Evolutionary conservation across 1,140 invertebrate species (phyloP).

Genomic region (fruit fly (Drosophila melanogaster)): Release_6_plus_ISO1_MT NT_037436.4:4948001-4948500

Average conservation of each 20-base stretch:
- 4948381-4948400: constrained; percentile 43
- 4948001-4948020: no score
- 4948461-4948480: constrained; percentile 81
- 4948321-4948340: constrained; percentile 57
- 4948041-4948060: constrained; percentile 75
- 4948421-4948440: constrained; percentile 1
- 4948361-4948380: constrained; percentile 75
- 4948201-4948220: background rate
- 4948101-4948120: constrained; percentile 57
- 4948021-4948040: constrained; percentile 71
- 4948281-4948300: constrained; percentile 33
- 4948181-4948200: constrained; percentile 24
- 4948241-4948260: no score
- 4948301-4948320: constrained; percentile 53
- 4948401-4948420: constrained; percentile 13
- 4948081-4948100: constrained; percentile 65
- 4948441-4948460: constrained; percentile 41
- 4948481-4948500: constrained; percentile 78
- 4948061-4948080: constrained; percentile 51
- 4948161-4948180: constrained; percentile 76
- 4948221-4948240: background rate
- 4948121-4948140: constrained; percentile 74
- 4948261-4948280: background rate
- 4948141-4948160: constrained; percentile 64
- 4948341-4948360: constrained; percentile 77